These are phyloP conservation scores for Pipistrellus kuhlii DNA, from an alignment of 2,797 vertebrate species.

Conservation along the genomic window DNA sequence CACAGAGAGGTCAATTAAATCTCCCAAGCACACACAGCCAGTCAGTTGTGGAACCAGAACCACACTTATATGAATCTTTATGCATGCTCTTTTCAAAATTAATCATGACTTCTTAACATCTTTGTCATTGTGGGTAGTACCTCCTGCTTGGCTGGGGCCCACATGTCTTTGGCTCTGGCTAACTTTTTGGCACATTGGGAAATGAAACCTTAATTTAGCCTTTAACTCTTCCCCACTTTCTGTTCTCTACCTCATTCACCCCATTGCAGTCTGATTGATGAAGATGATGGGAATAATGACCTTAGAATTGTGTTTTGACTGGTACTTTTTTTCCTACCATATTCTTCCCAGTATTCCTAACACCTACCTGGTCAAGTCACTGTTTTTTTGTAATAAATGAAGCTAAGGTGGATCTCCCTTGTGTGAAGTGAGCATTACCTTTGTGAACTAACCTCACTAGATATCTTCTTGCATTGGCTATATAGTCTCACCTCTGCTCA, in stretches of 20 bases:
- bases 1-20: slow-evolving; percentile 44
- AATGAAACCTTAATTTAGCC: background rate
- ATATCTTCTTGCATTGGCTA: slow-evolving; percentile 59
- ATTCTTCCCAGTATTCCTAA: slow-evolving; percentile 38
- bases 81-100: slow-evolving; percentile 28
- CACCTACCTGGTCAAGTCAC: background rate
- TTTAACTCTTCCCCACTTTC: slow-evolving; percentile 4
- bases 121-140: background rate
- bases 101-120: slow-evolving; percentile 1
- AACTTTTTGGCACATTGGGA: slow-evolving; percentile 29
- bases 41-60: background rate
- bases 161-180: slow-evolving; percentile 33
- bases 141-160: background rate
- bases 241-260: background rate
- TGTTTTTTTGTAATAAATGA: background rate
- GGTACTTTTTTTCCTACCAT: background rate
- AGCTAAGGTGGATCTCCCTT: slow-evolving; percentile 42
- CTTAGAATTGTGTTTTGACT: slow-evolving; percentile 25
- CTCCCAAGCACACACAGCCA: background rate
- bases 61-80: background rate
- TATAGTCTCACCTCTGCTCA: slow-evolving; percentile 50
- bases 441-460: background rate
- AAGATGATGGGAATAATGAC: slow-evolving; percentile 14
- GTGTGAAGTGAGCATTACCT: background rate
- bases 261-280: background rate